Evolutionary conservation across 92 coral and sea anemone species (phyloP), one percentile per base, ranked within the genome.

Genomic region (Porites divaricata): DNA sequence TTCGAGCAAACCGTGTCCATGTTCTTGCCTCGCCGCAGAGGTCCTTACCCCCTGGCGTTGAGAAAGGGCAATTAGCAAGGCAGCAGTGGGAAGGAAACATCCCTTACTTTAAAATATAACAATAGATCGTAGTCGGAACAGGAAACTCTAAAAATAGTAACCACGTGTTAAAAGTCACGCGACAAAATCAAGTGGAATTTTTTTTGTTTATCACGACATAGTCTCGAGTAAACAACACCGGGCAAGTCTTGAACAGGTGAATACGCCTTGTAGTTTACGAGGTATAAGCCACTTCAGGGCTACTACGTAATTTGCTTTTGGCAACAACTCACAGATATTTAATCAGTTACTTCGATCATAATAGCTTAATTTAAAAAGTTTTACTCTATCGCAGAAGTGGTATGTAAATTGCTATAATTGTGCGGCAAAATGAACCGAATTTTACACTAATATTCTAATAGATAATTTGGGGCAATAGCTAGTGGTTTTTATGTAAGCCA

Each of bases 101-200:
- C 72, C 12, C 13, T 22, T 17, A 67, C 72, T 19, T 23, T 22
- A 23, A 67, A 67, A 24, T 24, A 16, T 35, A 11, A 35, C 45
- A n/a, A 15, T 67, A 13, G 59, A 0, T 54, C 16, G 16, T 67
- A 3, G 9, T 28, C 24, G 8, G 24, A 35, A 67, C 28, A 17
- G 6, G 35, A 67, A 35, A 67, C 17, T 22, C 9, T 11, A 35
- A 14, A 35, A 14, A 35, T 23, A 45, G 72, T 67, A 20, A 22
- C 72, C 72, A 67, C 41, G 72, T 67, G 72, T 19, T 17, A 24
- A 22, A 20, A 35, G 72, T 67, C 72, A 67, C 72, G 72, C 72
- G 72, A 24, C 72, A 10, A 67, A 67, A 35, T 67, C 65, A 61
- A 15, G 70, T 65, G 11, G 23, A 20, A 35, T 35, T 35, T n/a